These are phyloP conservation scores for Philereme vetulata DNA, from an alignment of 2,888 invertebrate species.

Conservation along the genomic window DNA sequence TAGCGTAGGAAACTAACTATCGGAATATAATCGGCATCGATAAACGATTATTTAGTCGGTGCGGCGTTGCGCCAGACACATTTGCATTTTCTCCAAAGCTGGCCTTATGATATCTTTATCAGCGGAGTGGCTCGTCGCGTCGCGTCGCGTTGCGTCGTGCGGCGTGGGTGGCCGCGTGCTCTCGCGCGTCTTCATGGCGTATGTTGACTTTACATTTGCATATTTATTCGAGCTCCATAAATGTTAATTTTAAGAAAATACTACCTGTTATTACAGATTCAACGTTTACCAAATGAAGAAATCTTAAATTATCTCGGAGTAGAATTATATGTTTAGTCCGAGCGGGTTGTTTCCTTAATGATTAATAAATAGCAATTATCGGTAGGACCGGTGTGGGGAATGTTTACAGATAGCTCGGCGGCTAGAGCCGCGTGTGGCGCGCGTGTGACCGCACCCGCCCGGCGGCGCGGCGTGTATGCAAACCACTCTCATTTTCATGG, in stretches of 20 bases:
- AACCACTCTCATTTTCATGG: conserved; percentile 8
- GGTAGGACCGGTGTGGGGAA: not conserved
- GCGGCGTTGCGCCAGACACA: conserved; percentile 20
- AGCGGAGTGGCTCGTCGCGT: conserved; percentile 1
- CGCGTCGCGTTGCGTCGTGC: not conserved
- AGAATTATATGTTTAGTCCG: conserved; percentile 14
- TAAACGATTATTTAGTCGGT: conserved; percentile 25
- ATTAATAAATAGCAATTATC: conserved; percentile 22
- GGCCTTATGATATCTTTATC: conserved; percentile 18
- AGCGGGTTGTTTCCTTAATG: conserved; percentile 4
- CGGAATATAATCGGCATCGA: conserved; percentile 25
- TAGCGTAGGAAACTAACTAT: conserved; percentile 14
- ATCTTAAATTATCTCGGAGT: conserved; percentile 18
- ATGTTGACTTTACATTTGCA: conserved; percentile 43
- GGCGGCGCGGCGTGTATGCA: conserved; percentile 4
- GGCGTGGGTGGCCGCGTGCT: conserved; percentile 30
- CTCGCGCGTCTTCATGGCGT: not conserved
- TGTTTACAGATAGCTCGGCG: conserved; percentile 20
- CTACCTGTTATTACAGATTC: conserved; percentile 36
- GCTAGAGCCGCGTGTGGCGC: not conserved
- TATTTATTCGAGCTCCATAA: conserved; percentile 41
- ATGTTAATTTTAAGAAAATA: conserved; percentile 41
- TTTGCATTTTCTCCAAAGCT: conserved; percentile 36
- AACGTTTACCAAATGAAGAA: conserved; percentile 30
- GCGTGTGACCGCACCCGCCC: not conserved